Evolutionary conservation across 2,113 vertebrate genomes (phyloP).

Genomic region (Delphinus delphis): DNA sequence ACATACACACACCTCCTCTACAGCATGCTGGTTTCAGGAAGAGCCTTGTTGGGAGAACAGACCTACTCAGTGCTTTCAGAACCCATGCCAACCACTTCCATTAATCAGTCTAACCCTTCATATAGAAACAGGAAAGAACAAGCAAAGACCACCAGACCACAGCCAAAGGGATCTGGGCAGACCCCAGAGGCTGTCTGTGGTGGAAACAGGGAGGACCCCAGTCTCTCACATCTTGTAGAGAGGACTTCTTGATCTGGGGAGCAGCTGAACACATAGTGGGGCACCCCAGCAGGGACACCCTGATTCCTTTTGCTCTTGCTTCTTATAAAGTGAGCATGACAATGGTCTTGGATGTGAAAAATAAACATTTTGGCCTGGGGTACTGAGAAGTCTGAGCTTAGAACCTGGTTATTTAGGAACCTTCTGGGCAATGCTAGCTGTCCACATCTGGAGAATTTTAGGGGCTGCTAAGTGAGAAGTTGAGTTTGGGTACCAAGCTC

Average conservation of each 20-base stretch:
- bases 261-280: not conserved
- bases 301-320: not conserved
- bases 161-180: not conserved
- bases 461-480: not conserved
- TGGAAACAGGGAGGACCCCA: not conserved
- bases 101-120: not conserved
- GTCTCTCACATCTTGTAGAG: not conserved
- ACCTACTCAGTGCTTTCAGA: not conserved
- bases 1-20: fast-evolving
- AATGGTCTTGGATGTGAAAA: not conserved
- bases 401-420: not conserved
- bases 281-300: not conserved
- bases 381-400: not conserved
- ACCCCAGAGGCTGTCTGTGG: not conserved
- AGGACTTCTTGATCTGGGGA: not conserved
- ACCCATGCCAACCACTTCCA: not conserved
- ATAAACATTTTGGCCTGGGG: not conserved
- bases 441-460: not conserved
- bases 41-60: not conserved
- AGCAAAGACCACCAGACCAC: not conserved
- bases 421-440: not conserved
- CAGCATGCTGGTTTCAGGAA: not conserved
- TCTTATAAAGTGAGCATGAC: not conserved
- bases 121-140: not conserved
- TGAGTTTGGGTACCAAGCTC: not conserved